phyloP scores from a whole-genome alignment of 2,797 vertebrate species.

The Cyclopterus lumpus region DNA sequence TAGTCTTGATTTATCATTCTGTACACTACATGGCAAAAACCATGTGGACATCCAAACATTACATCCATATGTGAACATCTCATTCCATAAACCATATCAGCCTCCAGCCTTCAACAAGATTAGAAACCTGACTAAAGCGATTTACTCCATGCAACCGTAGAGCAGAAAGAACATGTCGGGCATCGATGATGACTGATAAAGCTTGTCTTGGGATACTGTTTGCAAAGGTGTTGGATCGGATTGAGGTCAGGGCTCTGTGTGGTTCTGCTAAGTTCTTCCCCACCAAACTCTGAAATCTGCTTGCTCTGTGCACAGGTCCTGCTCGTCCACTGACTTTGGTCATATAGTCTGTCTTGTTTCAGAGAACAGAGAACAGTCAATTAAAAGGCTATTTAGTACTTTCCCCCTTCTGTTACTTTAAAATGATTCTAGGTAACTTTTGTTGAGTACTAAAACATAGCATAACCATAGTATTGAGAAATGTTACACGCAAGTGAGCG shows the following conservation, averaged over 20 bases:
- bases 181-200: slow-evolving; percentile 8
- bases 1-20: slow-evolving; percentile 9
- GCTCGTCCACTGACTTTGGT: background rate
- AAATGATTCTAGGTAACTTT: no score
- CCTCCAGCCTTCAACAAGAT: slow-evolving; percentile 3
- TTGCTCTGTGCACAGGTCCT: background rate
- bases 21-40: background rate
- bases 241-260: background rate
- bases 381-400: background rate
- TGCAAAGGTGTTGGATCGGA: background rate
- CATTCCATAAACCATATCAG: background rate
- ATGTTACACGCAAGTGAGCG: background rate
- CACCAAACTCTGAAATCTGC: background rate
- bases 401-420: background rate
- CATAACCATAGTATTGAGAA: slow-evolving; percentile 2
- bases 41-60: slow-evolving; percentile 3
- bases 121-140: slow-evolving; percentile 15
- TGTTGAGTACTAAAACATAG: background rate
- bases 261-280: background rate
- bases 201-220: background rate
- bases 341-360: background rate
- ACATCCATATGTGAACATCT: slow-evolving; percentile 8
- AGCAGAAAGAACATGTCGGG: slow-evolving; percentile 9
- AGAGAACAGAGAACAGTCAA: no score
- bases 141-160: slow-evolving; percentile 8